phyloP scores from a whole-genome alignment of 2,888 invertebrate species.

The Mayetiola destructor region DNA sequence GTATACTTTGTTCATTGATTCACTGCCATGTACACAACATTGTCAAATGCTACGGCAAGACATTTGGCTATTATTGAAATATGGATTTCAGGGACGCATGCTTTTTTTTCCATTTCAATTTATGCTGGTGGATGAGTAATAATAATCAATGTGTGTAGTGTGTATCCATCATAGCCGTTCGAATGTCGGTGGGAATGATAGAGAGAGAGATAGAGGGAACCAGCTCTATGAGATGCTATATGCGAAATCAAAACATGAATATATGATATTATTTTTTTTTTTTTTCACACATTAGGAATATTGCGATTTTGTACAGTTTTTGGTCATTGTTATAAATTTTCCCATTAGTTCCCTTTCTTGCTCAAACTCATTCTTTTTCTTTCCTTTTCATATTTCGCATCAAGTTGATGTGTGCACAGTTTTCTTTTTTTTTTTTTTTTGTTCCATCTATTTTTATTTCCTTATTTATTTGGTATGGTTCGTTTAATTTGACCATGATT shows the following conservation, averaged over 20 bases:
- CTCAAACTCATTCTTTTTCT: too few relatives aligned
- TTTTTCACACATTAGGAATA: conserved; percentile 13
- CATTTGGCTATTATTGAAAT: conserved; percentile 1
- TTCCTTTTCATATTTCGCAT: background rate
- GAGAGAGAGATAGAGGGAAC: too few relatives aligned
- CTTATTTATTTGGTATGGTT: too few relatives aligned
- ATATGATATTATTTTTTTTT: too few relatives aligned
- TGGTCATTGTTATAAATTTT: background rate
- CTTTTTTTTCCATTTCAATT: background rate
- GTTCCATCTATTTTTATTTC: background rate
- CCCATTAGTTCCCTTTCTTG: background rate
- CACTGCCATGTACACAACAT: too few relatives aligned
- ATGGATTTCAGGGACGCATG: background rate
- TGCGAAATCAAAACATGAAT: too few relatives aligned
- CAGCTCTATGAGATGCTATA: too few relatives aligned
- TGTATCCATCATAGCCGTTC: background rate
- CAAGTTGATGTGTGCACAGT: background rate
- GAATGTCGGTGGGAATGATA: too few relatives aligned
- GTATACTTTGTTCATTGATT: background rate
- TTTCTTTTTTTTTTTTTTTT: background rate
- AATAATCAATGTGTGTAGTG: too few relatives aligned
- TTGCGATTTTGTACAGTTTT: background rate
- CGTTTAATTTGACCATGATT: background rate
- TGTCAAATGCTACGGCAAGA: background rate
- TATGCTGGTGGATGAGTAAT: too few relatives aligned